Base-by-base conservation (phyloP, 2,113 vertebrate genomes). In the Misgurnus anguillicaudatus region DNA sequence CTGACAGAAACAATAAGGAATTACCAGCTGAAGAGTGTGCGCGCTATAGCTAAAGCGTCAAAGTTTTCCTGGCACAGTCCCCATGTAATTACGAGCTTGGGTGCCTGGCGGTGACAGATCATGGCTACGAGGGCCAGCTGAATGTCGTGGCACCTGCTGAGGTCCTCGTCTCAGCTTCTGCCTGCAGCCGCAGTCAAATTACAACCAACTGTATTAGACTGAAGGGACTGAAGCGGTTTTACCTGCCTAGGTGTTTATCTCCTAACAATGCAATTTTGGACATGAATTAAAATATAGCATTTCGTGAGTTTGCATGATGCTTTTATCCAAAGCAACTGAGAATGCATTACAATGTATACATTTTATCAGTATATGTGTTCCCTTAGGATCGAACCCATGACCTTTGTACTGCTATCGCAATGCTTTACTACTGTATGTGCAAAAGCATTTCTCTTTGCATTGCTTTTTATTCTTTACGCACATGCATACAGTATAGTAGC, bases 61-160 rank as follows among this genome's bases (percentile, higher is more conserved):
- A 57, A 36, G 39, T 85, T 87, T 81, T 86, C 73, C 86, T 91
- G 91, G 88, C 88, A 88, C 53, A 81, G 81, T 78, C 89, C 86
- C 83, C 87, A 82, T 87, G 85, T 90, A 90, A 92, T 93, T 92
- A 92, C 86, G 88, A 88, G 89, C 90, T 88, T 88, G 89, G 90
- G 86, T 92, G 89, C 89, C 85, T 88, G 83, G 86, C 87, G 86
- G 88, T 91, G 91, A 92, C 90, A 90, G 90, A 92, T 93, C 90
- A 90, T 90, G 88, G 90, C 88, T 90, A 91, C 87, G 88, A 85
- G 84, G 87, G 89, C 83, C 85, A 87, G 85, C 81, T 83, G 84
- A 84, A 85, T 83, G 83, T 72, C 65, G 63, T 58, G 82, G 85
- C 90, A 90, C 89, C 89, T 91, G 88, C 89, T 84, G 86, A 86